phyloP scores from a whole-genome alignment of 2,113 vertebrate species.

The Athene noctua region DNA sequence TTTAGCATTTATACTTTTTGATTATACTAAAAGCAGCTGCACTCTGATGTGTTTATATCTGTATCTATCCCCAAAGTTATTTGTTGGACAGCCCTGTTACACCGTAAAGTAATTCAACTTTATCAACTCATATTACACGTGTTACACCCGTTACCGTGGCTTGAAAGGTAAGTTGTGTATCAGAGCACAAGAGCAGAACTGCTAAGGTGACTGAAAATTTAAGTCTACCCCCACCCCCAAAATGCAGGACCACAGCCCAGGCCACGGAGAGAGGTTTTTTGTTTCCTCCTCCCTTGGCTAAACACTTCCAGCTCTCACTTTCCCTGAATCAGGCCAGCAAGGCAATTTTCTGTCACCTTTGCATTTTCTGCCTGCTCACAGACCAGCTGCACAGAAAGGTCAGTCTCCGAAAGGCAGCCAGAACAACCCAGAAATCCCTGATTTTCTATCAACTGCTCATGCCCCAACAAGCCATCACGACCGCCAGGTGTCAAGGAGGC shows the following conservation, averaged over 20 bases:
- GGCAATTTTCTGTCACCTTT: background rate
- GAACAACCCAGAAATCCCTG: background rate
- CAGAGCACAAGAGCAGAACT: background rate
- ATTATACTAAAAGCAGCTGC: background rate
- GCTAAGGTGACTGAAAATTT: accelerated
- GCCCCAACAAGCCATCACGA: accelerated
- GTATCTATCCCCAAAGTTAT: background rate
- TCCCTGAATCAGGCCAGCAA: background rate
- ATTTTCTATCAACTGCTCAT: accelerated
- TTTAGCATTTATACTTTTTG: background rate
- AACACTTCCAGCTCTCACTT: background rate
- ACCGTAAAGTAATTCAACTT: background rate
- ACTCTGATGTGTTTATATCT: background rate
- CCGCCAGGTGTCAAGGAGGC: background rate
- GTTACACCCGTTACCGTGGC: background rate
- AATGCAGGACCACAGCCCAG: background rate
- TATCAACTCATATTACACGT: accelerated
- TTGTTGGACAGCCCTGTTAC: accelerated
- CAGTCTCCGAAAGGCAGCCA: background rate
- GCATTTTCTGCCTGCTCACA: background rate
- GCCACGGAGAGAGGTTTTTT: accelerated
- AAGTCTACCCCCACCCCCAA: accelerated
- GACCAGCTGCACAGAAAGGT: background rate
- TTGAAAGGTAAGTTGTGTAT: background rate
- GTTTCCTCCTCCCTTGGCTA: background rate